Conservation (phyloP, 2,113 vertebrate species). For the Macrotis lagotis region DNA sequence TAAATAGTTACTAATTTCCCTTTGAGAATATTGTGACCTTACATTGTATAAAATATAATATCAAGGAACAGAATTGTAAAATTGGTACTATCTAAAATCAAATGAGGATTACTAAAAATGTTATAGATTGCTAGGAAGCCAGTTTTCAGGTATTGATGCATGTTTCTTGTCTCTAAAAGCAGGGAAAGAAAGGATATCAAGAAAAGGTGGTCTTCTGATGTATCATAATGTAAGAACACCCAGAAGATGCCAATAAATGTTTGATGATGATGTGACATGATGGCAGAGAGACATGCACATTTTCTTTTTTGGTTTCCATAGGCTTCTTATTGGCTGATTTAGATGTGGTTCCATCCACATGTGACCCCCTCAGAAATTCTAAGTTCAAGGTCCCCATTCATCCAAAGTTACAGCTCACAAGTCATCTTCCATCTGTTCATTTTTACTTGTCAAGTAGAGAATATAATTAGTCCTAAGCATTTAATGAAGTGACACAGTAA, state of each 20-base stretch:
- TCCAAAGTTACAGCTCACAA: background rate
- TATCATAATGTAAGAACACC: background rate
- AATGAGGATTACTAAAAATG: background rate
- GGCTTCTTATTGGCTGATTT: background rate
- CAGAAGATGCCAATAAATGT: background rate
- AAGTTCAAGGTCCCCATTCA: background rate
- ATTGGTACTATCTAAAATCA: background rate
- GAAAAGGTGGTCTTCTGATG: background rate
- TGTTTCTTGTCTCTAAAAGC: background rate
- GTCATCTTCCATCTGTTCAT: background rate
- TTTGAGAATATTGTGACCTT: background rate
- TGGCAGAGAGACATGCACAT: background rate
- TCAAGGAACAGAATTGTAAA: background rate
- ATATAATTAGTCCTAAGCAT: background rate
- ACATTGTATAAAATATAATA: background rate
- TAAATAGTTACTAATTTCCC: background rate
- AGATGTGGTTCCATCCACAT: too few species aligned
- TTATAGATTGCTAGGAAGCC: background rate
- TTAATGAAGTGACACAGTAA: background rate
- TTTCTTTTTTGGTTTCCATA: background rate
- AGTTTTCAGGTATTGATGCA: background rate
- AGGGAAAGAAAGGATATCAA: background rate
- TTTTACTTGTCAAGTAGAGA: background rate
- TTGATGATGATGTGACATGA: background rate
- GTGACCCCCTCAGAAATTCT: background rate